Conservation (phyloP, 2,888 invertebrate genomes). For the Lepetodrilus schrolli region DNA sequence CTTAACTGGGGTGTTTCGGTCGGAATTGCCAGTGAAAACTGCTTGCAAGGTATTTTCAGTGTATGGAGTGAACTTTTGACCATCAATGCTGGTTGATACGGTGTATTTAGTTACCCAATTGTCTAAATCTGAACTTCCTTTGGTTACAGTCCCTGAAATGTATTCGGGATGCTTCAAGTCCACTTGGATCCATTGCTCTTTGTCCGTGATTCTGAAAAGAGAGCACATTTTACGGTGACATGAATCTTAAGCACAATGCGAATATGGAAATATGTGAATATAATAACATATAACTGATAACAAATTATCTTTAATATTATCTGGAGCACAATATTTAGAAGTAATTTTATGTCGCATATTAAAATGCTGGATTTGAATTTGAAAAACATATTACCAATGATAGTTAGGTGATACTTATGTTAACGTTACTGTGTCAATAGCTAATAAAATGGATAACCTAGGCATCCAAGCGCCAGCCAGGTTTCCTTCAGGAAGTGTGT, state of each 20-base stretch:
- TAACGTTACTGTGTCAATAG: no score
- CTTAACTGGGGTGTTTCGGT: conserved; percentile 38
- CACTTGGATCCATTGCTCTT: conserved; percentile 38
- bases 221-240: no score
- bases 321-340: no score
- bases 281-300: no score
- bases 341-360: no score
- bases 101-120: conserved; percentile 47
- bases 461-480: conserved; percentile 54
- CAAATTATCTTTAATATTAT: no score
- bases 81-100: conserved; percentile 43
- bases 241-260: no score
- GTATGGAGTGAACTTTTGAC: conserved; percentile 37
- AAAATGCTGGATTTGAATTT: no score
- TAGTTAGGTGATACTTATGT: no score
- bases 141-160: conserved; percentile 43
- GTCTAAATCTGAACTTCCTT: conserved; percentile 42
- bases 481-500: conserved; percentile 15
- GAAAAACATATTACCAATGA: no score
- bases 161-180: conserved; percentile 39
- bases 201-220: conserved; percentile 33
- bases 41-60: conserved; percentile 23
- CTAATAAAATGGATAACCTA: no score
- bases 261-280: no score
- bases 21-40: conserved; percentile 43